phyloP scores from a whole-genome alignment of 1,140 invertebrate species.

The Spodoptera frugiperda region DNA sequence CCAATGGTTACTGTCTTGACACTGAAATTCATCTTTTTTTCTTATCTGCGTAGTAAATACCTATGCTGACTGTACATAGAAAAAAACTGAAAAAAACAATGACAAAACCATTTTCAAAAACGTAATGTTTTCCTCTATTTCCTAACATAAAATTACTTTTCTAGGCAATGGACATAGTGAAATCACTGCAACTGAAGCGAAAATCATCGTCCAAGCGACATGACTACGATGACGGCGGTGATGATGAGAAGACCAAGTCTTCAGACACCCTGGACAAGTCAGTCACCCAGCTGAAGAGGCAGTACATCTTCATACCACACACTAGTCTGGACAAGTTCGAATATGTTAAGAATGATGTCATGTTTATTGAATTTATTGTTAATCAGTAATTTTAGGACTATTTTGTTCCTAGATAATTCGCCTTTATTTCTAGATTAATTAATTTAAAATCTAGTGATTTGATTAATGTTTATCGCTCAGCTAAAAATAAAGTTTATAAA shows the following conservation, averaged over 20 bases:
- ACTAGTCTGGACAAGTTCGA: slow-evolving; percentile 88
- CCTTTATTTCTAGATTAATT: too few species aligned
- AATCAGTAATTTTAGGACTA: slow-evolving; percentile 59
- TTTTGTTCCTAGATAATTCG: too few species aligned
- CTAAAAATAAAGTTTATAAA: too few species aligned
- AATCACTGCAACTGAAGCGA: slow-evolving; percentile 76
- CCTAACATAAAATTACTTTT: not conserved
- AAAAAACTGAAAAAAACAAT: too few species aligned
- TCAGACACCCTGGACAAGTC: slow-evolving; percentile 71
- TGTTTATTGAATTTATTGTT: slow-evolving; percentile 89
- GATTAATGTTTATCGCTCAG: too few species aligned
- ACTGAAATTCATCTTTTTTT: too few species aligned
- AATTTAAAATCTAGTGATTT: too few species aligned
- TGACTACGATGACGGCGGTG: slow-evolving; percentile 68
- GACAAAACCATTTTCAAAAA: too few species aligned
- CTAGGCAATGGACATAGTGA: slow-evolving; percentile 85
- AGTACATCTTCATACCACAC: slow-evolving; percentile 92
- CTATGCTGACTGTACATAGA: too few species aligned
- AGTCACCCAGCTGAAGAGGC: slow-evolving; percentile 83
- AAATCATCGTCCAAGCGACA: slow-evolving; percentile 72
- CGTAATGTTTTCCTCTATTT: too few species aligned
- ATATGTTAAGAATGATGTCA: slow-evolving; percentile 88
- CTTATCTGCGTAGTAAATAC: too few species aligned
- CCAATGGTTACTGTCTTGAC: too few species aligned
- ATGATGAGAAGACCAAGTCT: slow-evolving; percentile 67